These are phyloP conservation scores for Drosophila ohnishii DNA, from an alignment of 1,140 invertebrate genomes.

Conservation along the genomic window DNA sequence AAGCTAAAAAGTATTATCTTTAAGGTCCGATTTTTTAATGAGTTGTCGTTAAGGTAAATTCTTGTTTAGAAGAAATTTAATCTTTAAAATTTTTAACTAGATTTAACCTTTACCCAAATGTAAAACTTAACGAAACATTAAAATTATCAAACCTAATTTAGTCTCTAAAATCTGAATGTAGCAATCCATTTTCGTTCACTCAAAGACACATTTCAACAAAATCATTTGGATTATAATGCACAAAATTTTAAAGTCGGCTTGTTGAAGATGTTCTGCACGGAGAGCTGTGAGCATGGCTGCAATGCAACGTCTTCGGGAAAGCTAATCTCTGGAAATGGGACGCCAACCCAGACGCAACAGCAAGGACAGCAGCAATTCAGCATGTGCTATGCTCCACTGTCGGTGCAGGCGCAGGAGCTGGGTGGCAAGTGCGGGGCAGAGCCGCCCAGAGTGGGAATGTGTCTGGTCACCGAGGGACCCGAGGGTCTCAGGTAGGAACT, in stretches of 20 bases:
- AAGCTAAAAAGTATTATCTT: no score
- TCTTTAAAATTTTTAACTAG: no score
- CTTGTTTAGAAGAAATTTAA: no score
- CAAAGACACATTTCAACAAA: constrained; percentile 11
- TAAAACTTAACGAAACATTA: not conserved
- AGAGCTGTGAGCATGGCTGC: constrained; percentile 53
- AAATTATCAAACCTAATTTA: not conserved
- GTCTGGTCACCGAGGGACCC: constrained; percentile 60
- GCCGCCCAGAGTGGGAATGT: constrained; percentile 45
- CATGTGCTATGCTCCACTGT: constrained; percentile 25
- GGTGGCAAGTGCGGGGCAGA: constrained; percentile 18
- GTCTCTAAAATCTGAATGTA: not conserved
- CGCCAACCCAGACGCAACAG: not conserved
- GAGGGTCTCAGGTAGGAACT: constrained; percentile 58
- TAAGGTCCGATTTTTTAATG: no score
- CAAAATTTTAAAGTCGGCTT: constrained; percentile 26
- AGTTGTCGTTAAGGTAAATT: no score
- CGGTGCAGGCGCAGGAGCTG: constrained; percentile 3
- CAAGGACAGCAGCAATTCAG: constrained; percentile 12
- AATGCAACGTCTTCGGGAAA: constrained; percentile 36
- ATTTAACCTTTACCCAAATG: no score
- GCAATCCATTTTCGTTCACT: not conserved
- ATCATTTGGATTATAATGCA: constrained; percentile 39
- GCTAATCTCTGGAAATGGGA: constrained; percentile 1
- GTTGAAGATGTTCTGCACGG: constrained; percentile 53